Conservation (phyloP, 1,140 invertebrate genomes). For the Pectinophora gossypiella region DNA sequence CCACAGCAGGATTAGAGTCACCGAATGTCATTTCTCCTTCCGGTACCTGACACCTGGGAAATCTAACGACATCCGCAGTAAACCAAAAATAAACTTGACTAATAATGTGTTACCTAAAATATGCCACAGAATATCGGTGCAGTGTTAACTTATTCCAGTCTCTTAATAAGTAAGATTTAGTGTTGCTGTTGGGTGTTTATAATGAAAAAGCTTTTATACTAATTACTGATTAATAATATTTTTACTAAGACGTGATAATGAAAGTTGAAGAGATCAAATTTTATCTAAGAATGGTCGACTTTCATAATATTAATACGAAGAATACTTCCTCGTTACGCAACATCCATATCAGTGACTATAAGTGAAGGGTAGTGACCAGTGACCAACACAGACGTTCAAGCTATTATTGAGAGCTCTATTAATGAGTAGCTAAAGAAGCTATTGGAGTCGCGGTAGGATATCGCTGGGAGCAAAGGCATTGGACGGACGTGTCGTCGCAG, state of each 20-base stretch:
- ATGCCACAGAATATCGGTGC: neutral
- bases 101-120: neutral
- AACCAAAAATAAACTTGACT: neutral
- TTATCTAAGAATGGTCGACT: neutral
- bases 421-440: neutral
- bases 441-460: neutral
- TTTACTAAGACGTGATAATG: neutral
- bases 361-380: too few relatives aligned
- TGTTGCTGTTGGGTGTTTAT: too few relatives aligned
- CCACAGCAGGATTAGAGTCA: slow-evolving; percentile 20
- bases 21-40: slow-evolving; percentile 31
- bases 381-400: neutral
- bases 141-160: neutral
- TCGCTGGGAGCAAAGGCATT: slow-evolving; percentile 23
- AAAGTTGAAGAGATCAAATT: neutral
- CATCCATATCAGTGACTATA: neutral
- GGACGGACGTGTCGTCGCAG: slow-evolving; percentile 18
- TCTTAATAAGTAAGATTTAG: neutral
- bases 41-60: slow-evolving; percentile 16
- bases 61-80: slow-evolving; percentile 10
- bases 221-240: too few relatives aligned
- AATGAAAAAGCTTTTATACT: too few relatives aligned
- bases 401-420: neutral
- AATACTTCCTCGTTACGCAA: neutral
- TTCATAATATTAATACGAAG: neutral